phyloP scores from a whole-genome alignment of 2,113 vertebrate genomes.

The Chaetorhynchus papuensis region DNA sequence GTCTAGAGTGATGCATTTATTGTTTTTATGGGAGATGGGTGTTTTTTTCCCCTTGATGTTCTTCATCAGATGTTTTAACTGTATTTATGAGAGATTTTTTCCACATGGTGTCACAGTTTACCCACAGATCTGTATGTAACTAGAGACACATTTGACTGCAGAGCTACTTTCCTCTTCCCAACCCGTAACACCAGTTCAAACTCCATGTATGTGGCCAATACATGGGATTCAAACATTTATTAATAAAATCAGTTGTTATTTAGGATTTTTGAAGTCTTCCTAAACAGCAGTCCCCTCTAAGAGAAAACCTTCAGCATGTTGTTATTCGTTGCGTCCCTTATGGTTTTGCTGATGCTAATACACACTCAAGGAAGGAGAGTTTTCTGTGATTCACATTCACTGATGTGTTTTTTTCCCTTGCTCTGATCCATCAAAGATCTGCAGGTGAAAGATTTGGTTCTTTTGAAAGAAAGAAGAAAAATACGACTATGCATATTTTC shows the following conservation, averaged over 20 bases:
- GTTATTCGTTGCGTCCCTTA: neutral
- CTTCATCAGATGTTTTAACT: neutral
- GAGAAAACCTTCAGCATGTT: neutral
- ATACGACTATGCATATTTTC: neutral
- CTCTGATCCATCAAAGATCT: neutral
- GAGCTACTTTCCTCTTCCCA: neutral
- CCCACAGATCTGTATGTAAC: neutral
- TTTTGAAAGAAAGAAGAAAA: neutral
- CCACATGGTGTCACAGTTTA: neutral
- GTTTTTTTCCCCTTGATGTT: accelerated
- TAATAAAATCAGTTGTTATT: neutral
- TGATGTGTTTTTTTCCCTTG: neutral
- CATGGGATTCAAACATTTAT: neutral
- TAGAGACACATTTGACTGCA: neutral
- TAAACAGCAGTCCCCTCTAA: neutral
- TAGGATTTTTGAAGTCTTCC: neutral
- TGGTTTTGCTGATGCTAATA: neutral
- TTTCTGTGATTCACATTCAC: neutral
- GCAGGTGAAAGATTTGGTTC: neutral
- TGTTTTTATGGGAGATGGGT: neutral
- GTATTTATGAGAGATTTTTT: neutral
- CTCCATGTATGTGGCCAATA: neutral
- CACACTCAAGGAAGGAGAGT: neutral
- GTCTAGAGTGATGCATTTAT: neutral
- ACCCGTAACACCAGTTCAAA: neutral